These are phyloP conservation scores for Netelia fuscicornis DNA, from an alignment of 2,888 invertebrate species.

Conservation along the genomic window DNA sequence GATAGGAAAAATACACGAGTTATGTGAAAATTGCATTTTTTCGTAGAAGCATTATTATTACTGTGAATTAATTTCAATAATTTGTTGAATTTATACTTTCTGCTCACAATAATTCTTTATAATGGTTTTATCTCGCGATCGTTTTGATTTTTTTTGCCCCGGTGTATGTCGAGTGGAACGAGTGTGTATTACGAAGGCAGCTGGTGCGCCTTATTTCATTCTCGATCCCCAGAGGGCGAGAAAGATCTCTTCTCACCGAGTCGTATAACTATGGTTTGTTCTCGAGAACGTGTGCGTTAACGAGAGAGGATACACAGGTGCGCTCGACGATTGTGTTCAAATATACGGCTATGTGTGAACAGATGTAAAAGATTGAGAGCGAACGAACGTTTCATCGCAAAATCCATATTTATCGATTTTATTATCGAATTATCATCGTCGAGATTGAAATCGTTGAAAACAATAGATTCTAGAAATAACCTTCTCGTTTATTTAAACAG, in stretches of 20 bases:
- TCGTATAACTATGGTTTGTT: conserved; percentile 25
- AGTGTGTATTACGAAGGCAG: conserved; percentile 18
- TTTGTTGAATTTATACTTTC: conserved; percentile 14
- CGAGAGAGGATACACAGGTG: conserved; percentile 56
- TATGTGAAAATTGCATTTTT: neutral
- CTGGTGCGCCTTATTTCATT: conserved; percentile 33
- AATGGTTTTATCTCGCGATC: neutral
- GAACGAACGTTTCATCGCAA: conserved; percentile 35
- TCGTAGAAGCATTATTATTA: neutral
- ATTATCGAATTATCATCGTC: conserved; percentile 8
- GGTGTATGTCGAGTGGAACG: neutral
- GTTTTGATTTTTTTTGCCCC: neutral
- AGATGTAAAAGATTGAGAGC: conserved; percentile 2
- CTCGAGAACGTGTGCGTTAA: conserved; percentile 48
- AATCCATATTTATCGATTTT: conserved; percentile 31
- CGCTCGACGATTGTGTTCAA: conserved; percentile 55
- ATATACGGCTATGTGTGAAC: conserved; percentile 23
- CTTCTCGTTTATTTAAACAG: neutral
- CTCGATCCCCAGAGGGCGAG: conserved; percentile 22
- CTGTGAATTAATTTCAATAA: conserved; percentile 14
- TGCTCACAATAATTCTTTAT: neutral
- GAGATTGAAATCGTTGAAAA: neutral
- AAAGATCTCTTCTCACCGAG: conserved; percentile 26
- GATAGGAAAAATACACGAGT: too few relatives aligned
- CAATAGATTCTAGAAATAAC: neutral